Base-by-base conservation (phyloP, 1,140 invertebrate genomes). In the Bathynomus jamesi region DNA sequence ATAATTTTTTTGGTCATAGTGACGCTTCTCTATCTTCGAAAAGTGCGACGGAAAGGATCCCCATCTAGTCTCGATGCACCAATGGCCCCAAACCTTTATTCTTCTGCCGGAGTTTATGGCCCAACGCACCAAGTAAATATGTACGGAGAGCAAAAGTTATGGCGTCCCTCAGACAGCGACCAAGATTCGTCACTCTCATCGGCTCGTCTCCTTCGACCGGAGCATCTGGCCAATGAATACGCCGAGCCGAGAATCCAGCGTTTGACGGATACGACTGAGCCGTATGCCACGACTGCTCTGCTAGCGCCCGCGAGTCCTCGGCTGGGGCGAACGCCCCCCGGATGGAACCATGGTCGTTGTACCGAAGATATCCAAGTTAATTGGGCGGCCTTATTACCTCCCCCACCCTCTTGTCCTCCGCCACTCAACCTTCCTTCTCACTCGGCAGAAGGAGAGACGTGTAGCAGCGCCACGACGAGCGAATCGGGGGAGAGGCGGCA, bases 121-220 rank as follows among this genome's bases (percentile, higher is more conserved):
- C 65, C 67, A 27, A 70, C 72, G n/a, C 69, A 73, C 65, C 71
- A 70, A 31, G 73, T 73, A 32, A 75, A 73, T 30, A 75, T 78
- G 73, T 78, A 76, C 28, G 65, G 74, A n/a, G 76, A 78, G 46
- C 68, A 67, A 7, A 72, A 76, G 62, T 63, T 73, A 60, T 75
- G 74, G 74, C 67, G 61, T 4, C 67, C 67, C 32, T 13, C 69
- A 25, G 76, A 73, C 53, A 69, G 70, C 30, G 67, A 75, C 67
- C 66, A 72, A 40, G 70, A 77, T 29, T 72, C 73, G 25, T 68
- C 61, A 32, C 32, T 72, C 28, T 74, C 76, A 17, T 70, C 73
- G n/a, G 67, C 69, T 24, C 67, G 71, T 13, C 67, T 75, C 65
- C 28, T 75, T 8, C 62, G 69, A 2, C 66, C 64, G 28, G 70